Evolutionary conservation across 2,888 invertebrate species (phyloP).

Genomic region (Brenthis daphne): DNA sequence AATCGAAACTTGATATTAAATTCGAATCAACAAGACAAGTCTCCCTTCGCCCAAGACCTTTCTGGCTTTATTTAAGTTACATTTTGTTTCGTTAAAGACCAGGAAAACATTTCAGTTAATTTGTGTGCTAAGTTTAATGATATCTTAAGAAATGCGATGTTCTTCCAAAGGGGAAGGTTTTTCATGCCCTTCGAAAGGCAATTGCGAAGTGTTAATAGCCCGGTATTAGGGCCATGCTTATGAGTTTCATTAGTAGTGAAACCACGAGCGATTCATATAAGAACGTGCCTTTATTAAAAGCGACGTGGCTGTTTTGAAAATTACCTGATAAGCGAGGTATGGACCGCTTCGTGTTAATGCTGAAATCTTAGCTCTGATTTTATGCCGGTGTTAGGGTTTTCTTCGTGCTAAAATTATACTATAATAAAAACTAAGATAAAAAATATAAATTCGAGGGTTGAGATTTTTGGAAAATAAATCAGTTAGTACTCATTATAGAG

Average conservation of each 20-base stretch:
- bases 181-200: slow-evolving; percentile 63
- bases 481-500: no score
- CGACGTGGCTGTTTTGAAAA: slow-evolving; percentile 75
- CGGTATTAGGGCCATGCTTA: slow-evolving; percentile 73
- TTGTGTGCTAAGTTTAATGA: slow-evolving; percentile 68
- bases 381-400: slow-evolving; percentile 6
- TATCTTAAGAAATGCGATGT: slow-evolving; percentile 55
- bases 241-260: slow-evolving; percentile 75
- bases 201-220: slow-evolving; percentile 74
- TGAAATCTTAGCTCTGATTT: slow-evolving; percentile 23
- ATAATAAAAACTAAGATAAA: neutral
- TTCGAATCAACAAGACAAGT: slow-evolving; percentile 1
- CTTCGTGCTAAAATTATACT: neutral
- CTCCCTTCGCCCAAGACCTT: slow-evolving; percentile 2
- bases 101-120: slow-evolving; percentile 51
- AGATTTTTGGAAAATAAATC: no score
- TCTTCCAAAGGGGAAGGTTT: slow-evolving; percentile 58
- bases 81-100: slow-evolving; percentile 32
- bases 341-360: slow-evolving; percentile 25
- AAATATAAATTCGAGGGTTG: no score
- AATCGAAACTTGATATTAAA: slow-evolving; percentile 30
- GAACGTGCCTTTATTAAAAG: slow-evolving; percentile 75
- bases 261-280: slow-evolving; percentile 74
- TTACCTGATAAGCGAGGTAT: slow-evolving; percentile 50
- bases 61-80: slow-evolving; percentile 15